phyloP scores from a whole-genome alignment of 1,140 invertebrate genomes.

The Monochamus saltuarius region DNA sequence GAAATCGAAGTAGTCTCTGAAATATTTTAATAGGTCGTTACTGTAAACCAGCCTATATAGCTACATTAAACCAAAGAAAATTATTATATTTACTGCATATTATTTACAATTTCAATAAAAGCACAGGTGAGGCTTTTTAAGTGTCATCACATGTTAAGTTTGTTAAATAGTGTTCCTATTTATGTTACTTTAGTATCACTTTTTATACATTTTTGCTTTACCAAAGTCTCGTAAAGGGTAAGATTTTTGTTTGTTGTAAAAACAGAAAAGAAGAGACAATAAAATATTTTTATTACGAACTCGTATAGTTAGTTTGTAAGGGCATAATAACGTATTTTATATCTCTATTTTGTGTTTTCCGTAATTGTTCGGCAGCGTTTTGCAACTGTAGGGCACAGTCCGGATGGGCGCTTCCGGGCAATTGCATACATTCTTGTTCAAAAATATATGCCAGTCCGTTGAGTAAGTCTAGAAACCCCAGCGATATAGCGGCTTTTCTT shows the following conservation, averaged over 20 bases:
- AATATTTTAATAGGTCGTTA: no score
- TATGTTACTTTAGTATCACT: slow-evolving; percentile 42
- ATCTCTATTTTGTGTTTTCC: slow-evolving; percentile 64
- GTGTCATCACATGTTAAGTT: slow-evolving; percentile 35
- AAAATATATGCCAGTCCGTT: slow-evolving; percentile 77
- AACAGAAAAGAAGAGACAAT: background rate
- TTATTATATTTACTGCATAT: slow-evolving; percentile 37
- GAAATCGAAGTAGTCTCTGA: no score
- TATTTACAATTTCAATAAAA: slow-evolving; percentile 26
- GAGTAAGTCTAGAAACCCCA: slow-evolving; percentile 82
- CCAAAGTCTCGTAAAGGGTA: slow-evolving; percentile 33
- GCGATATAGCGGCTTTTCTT: slow-evolving; percentile 81
- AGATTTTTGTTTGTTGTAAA: slow-evolving; percentile 36
- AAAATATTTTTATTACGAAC: slow-evolving; percentile 17
- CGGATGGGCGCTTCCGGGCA: slow-evolving; percentile 74
- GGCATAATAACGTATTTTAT: slow-evolving; percentile 65
- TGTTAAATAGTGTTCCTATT: slow-evolving; percentile 26
- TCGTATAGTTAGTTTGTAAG: slow-evolving; percentile 57
- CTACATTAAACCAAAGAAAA: slow-evolving; percentile 43
- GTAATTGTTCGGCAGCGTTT: slow-evolving; percentile 76
- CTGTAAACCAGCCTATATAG: no score
- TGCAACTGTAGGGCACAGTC: slow-evolving; percentile 88
- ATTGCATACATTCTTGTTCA: slow-evolving; percentile 86
- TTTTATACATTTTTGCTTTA: slow-evolving; percentile 38
- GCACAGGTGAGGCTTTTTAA: slow-evolving; percentile 33